Base-by-base conservation (phyloP, 2,888 invertebrate species). In the Tribolium freemani region DNA sequence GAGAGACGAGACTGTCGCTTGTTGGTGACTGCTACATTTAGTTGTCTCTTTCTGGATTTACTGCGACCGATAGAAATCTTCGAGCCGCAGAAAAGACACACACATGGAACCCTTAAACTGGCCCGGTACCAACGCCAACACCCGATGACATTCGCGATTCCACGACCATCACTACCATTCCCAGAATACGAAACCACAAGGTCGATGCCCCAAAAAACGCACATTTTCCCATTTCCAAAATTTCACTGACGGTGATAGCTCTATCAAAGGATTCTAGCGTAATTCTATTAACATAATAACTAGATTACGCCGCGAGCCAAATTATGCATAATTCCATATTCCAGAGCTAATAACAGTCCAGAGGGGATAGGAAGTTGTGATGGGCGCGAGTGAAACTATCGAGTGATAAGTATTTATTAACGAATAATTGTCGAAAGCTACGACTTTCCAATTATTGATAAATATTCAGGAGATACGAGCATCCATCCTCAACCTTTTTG, bases 41-140 rank as follows among this genome's bases (percentile, higher is more conserved):
- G 79, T 79, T 80, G 80, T 81, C 79, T 80, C 79, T 79, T 79
- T 73, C 77, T 78, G 79, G 81, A 85, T 85, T 85, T 85, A 85
- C 83, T 82, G 82, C 84, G 79, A 68, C 81, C 82, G 85, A 85
- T 85, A 84, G 83, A 82, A 83, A 85, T 85, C 85, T 85, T 82
- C 81, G 74, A 77, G 77, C 73, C 73, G 79, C 21, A 63, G 61
- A 69, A 64, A 63, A 64, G 54, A 67, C 51, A 54, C 66, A 66
- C 66, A 31, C 45, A 48, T 45, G 56, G 45, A 45, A 69, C 69
- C 69, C 69, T 50, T 69, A 69, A 69, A 69, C 67, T 67, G 60
- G 69, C 53, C 69, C 51, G 50, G 57, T 58, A 70, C 71, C 69
- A 77, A 79, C 76, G 72, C 75, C 73, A 74, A 76, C 76, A 76